Base-by-base conservation (phyloP, 2,113 vertebrate genomes). In the Trematomus loennbergii region DNA sequence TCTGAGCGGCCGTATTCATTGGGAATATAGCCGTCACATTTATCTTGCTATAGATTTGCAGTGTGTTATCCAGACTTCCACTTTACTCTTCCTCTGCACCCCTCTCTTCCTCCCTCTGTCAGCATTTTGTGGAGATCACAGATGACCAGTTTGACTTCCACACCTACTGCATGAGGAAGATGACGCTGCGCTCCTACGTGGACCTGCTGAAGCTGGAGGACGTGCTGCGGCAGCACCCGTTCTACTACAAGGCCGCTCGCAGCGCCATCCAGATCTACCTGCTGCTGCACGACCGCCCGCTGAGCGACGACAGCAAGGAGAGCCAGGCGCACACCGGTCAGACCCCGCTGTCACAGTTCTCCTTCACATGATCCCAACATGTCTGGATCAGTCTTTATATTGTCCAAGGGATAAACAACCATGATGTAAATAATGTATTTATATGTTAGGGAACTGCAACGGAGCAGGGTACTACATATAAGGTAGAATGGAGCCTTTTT, bases 61-160 rank as follows among this genome's bases (percentile, higher is more conserved):
- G 36, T 40, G 7, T 8, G 36, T 29, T 29, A 29, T 40, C 36
- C 36, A 7, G 36, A 9, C 52, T 25, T 25, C 15, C 15, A 1
- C 36, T 9, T 59, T 1, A 9, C 29, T 58, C 33, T 40, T 54
- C n/a, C 13, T 12, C 20, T 9, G 3, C 33, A 36, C 4, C 48
- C 63, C 92, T 33, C 3, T 9, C n/a, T 17, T 13, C 11, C 4
- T 20, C 33, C 16, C 20, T 15, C 5, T 82, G 4, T 54, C 91
- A 98, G 97, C 97, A 98, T 95, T 98, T 98, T 95, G 97, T 97
- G 94, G 97, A 98, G 93, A 98, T 98, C 93, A 98, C 97, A 13
- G 97, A 98, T 13, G 97, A 98, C 93, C 97, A 98, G 93, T 98
- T 98, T 95, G 97, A 98, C 94, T 98, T 98, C 92, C 97, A 98